These are phyloP conservation scores for Drosophila rufa DNA, from an alignment of 1,140 invertebrate species.

Conservation along the genomic window DNA sequence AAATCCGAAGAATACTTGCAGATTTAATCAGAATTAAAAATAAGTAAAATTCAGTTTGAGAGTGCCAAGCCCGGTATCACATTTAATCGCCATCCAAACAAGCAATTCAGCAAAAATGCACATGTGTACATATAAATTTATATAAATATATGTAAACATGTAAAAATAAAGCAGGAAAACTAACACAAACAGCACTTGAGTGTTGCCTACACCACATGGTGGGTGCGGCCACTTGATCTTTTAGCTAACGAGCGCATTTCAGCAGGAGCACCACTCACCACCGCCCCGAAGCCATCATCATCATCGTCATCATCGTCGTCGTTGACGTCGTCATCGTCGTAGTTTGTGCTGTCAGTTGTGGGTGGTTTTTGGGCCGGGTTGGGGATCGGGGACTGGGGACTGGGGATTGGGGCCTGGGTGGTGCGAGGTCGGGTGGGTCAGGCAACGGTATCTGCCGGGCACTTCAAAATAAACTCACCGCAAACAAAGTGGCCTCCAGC, in stretches of 20 bases:
- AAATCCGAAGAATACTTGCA: constrained; percentile 2
- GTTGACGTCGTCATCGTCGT: constrained; percentile 6
- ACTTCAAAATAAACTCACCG: constrained; percentile 84
- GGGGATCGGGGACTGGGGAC: not conserved
- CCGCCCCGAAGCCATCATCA: constrained; percentile 28
- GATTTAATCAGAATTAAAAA: constrained; percentile 13
- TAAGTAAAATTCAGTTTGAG: constrained; percentile 14
- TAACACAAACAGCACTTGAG: constrained; percentile 81
- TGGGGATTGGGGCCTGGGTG: not conserved
- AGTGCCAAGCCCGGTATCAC: constrained; percentile 5
- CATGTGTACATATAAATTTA: not conserved
- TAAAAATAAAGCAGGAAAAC: constrained; percentile 63
- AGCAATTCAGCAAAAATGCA: constrained; percentile 69
- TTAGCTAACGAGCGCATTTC: constrained; percentile 82
- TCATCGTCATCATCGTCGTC: not conserved
- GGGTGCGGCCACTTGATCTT: constrained; percentile 77
- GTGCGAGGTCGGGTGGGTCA: constrained; percentile 39
- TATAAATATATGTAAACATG: constrained; percentile 13
- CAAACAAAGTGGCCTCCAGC: constrained; percentile 80
- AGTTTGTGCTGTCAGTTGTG: constrained; percentile 55
- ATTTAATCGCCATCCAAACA: constrained; percentile 67
- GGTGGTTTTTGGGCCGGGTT: constrained; percentile 21
- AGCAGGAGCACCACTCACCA: constrained; percentile 56
- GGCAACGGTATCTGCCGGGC: constrained; percentile 74
- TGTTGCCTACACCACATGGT: constrained; percentile 59